A percentile compares a stretch with the other conserved stretches of the same genome.
These are phyloP conservation scores for Rhyacophila brunnea DNA, from an alignment of 1,140 invertebrate species.

Conservation along the genomic window DNA sequence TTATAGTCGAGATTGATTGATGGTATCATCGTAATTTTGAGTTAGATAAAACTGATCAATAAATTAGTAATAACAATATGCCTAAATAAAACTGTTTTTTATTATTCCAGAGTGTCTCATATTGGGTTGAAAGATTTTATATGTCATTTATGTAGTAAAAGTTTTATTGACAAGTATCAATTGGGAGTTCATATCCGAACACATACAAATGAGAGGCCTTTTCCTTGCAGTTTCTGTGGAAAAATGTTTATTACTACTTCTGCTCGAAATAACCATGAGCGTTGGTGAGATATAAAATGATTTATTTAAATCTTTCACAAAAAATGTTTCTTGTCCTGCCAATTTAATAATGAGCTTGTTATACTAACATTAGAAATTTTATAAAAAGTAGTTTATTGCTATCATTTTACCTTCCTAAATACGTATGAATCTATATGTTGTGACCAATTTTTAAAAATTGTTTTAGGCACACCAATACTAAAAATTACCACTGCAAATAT, in stretches of 20 bases:
- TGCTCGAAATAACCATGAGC: conserved; percentile 23
- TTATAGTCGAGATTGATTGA: too few species aligned
- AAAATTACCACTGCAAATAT: conserved; percentile 29
- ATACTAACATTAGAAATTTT: too few species aligned
- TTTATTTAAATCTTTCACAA: too few species aligned
- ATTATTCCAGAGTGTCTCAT: conserved; percentile 33
- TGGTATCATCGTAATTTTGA: too few species aligned
- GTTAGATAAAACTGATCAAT: too few species aligned
- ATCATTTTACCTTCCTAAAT: neutral
- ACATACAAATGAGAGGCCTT: conserved; percentile 52
- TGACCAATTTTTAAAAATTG: too few species aligned
- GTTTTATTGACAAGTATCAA: conserved; percentile 38
- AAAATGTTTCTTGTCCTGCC: too few species aligned
- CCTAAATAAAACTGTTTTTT: too few species aligned
- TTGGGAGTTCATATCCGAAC: conserved; percentile 48
- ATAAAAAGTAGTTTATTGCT: neutral
- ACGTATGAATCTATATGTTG: too few species aligned
- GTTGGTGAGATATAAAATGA: conserved; percentile 20
- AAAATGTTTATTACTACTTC: conserved; percentile 37
- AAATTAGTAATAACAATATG: too few species aligned
- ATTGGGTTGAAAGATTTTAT: conserved; percentile 38
- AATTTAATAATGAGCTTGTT: too few species aligned
- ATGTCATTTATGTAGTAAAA: conserved; percentile 43
- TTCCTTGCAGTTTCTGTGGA: conserved; percentile 50
- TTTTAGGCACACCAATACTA: conserved; percentile 32